Evolutionary conservation across 2,797 vertebrate species (phyloP), one percentile per base, ranked within the genome.

Genomic region (Iguana delicatissima): DNA sequence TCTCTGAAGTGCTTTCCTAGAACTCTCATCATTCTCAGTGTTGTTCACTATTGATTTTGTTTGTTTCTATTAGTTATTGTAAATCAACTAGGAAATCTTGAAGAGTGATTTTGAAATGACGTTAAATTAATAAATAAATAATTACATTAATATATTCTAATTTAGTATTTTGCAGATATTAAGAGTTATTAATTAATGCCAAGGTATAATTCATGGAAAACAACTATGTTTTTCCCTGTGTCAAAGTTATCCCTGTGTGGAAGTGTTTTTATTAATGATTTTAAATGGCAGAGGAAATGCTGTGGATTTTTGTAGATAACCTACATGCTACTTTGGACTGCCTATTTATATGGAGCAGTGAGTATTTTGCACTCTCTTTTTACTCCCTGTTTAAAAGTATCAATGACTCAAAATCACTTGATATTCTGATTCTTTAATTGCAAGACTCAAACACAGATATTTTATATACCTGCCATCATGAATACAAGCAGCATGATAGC

Each of bases 361-460:
- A 86, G 55, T 29, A 83, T 91, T 93, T 91, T 90, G 4, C 92
- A 32, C 81, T 85, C 79, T 22, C 67, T 90, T 22, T 80, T 93
- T 59, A 62, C 20, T 89, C 73, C 6, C 77, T 73, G 86, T 57
- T 89, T 90, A 80, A 72, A 76, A 81, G 84, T 0, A 22, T 55
- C 55, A 92, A 4, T 46, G 91, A 81, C 10, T 76, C 52, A 87
- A 91, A 64, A 50, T 62, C 89, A 89, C 2, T 46, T 1, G 26
- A 35, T 85, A 73, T 26, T 83, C 86, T 84, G 86, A 86, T 2
- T 87, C 13, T 74, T 42, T 88, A 82, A 89, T 50, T 20, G 80
- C 35, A 83, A 79, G 26, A 88, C 32, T 84, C 13, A n/a, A 57
- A 88, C 84, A 92, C 84, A 24, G 84, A 2, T 29, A 72, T 69